Percentiles rank a stretch among this genome's conserved stretches.
Evolutionary conservation across 2,113 vertebrate genomes (phyloP).

Genomic region (Phalacrocorax brasilianus): DNA sequence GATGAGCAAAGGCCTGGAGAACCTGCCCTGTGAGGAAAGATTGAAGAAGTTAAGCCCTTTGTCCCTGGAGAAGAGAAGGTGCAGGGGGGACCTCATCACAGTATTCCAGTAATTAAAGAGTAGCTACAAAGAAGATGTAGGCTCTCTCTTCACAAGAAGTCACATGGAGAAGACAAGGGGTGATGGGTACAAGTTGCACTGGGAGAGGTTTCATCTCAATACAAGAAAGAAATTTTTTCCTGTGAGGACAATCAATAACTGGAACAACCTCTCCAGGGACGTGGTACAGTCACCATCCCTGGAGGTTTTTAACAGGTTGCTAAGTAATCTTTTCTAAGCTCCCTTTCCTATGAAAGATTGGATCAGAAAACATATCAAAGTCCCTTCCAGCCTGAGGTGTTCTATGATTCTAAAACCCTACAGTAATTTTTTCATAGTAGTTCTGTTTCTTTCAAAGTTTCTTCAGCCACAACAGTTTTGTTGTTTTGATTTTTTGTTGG

Average conservation of each 20-base stretch:
- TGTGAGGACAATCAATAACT: neutral
- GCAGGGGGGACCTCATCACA: neutral
- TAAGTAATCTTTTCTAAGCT: neutral
- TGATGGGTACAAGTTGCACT: too few species aligned
- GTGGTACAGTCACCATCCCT: neutral
- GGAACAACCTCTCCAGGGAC: neutral
- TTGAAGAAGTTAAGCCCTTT: neutral
- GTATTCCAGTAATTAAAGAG: neutral
- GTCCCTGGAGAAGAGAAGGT: neutral
- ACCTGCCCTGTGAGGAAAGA: neutral
- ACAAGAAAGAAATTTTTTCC: too few species aligned
- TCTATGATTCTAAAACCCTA: neutral
- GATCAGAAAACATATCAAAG: neutral
- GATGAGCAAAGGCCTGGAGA: neutral
- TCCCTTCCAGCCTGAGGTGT: neutral
- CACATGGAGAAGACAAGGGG: too few species aligned
- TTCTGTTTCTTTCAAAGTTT: neutral
- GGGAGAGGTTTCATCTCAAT: too few species aligned
- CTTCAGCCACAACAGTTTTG: neutral
- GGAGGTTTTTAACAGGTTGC: neutral
- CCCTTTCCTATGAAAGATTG: neutral
- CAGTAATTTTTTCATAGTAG: neutral
- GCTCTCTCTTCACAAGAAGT: neutral
- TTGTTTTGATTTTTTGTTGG: neutral
- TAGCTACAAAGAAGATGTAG: neutral